Evolutionary conservation across 2,888 invertebrate species (phyloP).

Genomic region (Andrena chrysosceles): DNA sequence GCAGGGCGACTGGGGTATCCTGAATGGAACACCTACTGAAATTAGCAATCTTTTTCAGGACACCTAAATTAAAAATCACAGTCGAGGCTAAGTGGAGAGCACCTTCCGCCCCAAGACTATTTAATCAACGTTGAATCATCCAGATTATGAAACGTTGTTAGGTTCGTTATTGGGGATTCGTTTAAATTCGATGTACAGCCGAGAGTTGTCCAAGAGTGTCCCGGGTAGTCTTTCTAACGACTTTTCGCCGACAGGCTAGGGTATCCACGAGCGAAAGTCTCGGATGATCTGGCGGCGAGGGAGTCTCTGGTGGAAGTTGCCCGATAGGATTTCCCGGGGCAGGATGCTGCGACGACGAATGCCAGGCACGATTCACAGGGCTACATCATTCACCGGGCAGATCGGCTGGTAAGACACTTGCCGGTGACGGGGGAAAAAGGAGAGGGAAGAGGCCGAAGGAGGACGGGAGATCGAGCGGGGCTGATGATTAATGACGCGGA

Average conservation of each 20-base stretch:
- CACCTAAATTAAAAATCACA: not conserved
- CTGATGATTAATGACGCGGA: slow-evolving; percentile 68
- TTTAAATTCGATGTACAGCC: no score
- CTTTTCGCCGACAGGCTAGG: slow-evolving; percentile 44
- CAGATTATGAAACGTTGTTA: no score
- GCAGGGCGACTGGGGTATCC: not conserved
- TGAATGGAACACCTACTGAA: not conserved
- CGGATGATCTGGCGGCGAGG: slow-evolving; percentile 20
- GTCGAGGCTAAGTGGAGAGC: no score
- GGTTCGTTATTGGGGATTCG: no score
- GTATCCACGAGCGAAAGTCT: not conserved
- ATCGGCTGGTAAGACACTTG: slow-evolving; percentile 67
- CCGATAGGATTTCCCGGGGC: slow-evolving; percentile 50
- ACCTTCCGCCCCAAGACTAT: no score
- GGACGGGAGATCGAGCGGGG: slow-evolving; percentile 19
- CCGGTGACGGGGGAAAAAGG: slow-evolving; percentile 4
- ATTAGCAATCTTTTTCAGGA: not conserved
- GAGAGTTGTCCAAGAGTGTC: not conserved
- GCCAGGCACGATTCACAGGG: slow-evolving; percentile 68
- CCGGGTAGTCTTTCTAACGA: slow-evolving; percentile 35
- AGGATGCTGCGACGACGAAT: slow-evolving; percentile 60
- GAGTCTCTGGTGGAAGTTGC: slow-evolving; percentile 35
- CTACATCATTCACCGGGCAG: slow-evolving; percentile 69
- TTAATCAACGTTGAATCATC: no score
- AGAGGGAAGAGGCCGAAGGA: slow-evolving; percentile 1